Evolutionary conservation across 1,140 invertebrate genomes (phyloP).

Genomic region (Manduca sexta): DNA sequence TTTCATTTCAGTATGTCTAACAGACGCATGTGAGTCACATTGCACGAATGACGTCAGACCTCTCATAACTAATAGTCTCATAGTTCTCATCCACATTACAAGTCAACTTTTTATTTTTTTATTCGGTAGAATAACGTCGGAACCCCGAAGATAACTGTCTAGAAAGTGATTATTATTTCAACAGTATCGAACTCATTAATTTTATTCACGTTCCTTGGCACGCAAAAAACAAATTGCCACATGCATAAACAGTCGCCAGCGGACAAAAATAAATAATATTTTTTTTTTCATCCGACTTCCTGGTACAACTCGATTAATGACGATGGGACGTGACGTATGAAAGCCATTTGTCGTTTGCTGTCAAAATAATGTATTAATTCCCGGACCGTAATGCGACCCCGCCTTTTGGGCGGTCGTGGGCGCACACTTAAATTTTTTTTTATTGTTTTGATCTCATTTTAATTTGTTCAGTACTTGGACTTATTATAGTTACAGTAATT

Average conservation of each 20-base stretch:
- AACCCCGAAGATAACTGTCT: background rate
- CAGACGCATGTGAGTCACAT: too few relatives aligned
- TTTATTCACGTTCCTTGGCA: background rate
- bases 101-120: too few relatives aligned
- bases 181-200: background rate
- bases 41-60: too few relatives aligned
- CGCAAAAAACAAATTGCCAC: constrained; percentile 18
- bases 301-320: constrained; percentile 38
- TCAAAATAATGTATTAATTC: constrained; percentile 49
- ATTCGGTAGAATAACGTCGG: too few relatives aligned
- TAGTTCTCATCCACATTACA: too few relatives aligned
- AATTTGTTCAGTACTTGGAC: too few relatives aligned
- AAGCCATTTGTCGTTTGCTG: constrained; percentile 45
- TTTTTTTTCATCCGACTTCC: constrained; percentile 25
- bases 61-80: too few relatives aligned
- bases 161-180: constrained; percentile 1
- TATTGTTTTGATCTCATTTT: too few relatives aligned
- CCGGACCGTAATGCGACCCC: constrained; percentile 30
- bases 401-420: constrained; percentile 24
- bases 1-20: too few relatives aligned
- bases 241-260: constrained; percentile 20
- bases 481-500: background rate
- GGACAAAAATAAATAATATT: constrained; percentile 20
- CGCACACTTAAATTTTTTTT: constrained; percentile 8
- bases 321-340: constrained; percentile 24